Percentiles rank a stretch among this genome's conserved stretches.
phyloP scores from a whole-genome alignment of 1,140 invertebrate species.

The Sitophilus oryzae region DNA sequence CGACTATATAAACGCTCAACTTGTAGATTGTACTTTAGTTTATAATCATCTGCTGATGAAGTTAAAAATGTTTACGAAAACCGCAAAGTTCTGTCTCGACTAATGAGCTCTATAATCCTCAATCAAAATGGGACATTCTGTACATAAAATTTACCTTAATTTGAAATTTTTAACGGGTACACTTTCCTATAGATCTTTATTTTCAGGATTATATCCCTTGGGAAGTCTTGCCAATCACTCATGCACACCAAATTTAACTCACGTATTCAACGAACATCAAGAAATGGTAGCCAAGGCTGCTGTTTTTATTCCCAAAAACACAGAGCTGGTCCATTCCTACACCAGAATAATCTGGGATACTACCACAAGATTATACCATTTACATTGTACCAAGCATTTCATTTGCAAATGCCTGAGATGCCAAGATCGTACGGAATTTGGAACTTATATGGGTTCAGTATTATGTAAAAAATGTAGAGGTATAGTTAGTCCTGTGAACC shows the following conservation, averaged over 20 bases:
- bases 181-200: background rate
- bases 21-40: no score
- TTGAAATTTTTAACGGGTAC: no score
- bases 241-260: conserved; percentile 68
- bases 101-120: no score
- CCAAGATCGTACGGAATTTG: conserved; percentile 57
- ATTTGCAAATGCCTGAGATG: conserved; percentile 58
- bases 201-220: conserved; percentile 59
- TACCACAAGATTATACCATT: conserved; percentile 55
- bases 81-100: no score
- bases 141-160: no score
- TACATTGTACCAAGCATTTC: conserved; percentile 69
- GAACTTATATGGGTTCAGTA: conserved; percentile 43
- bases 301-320: conserved; percentile 55
- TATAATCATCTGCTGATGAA: no score
- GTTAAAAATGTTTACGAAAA: no score
- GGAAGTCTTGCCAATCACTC: conserved; percentile 68
- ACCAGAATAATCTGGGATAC: conserved; percentile 69
- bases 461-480: conserved; percentile 48
- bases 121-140: no score
- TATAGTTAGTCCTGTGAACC: conserved; percentile 44
- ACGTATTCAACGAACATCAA: conserved; percentile 54
- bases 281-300: conserved; percentile 59
- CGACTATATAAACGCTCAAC: no score
- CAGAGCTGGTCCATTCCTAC: conserved; percentile 68